Evolutionary conservation across 2,888 invertebrate species (phyloP).

Genomic region (Caenorhabditis wallacei): DNA sequence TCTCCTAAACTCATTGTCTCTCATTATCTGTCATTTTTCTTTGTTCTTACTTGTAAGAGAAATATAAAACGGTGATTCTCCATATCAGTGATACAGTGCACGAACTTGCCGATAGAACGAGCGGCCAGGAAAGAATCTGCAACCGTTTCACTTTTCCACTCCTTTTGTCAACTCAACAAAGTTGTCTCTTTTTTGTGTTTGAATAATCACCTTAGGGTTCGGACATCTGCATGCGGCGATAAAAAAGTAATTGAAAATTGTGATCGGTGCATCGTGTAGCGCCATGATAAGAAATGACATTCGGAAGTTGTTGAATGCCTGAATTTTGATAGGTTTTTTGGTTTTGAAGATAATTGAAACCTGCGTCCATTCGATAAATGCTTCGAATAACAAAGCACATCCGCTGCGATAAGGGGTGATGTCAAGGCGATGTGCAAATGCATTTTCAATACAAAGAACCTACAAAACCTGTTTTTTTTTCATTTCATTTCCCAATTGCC

Average conservation of each 20-base stretch:
- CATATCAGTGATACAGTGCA: conserved; percentile 78
- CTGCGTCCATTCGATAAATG: conserved; percentile 81
- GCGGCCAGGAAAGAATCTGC: conserved; percentile 79
- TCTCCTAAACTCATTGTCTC: conserved; percentile 60
- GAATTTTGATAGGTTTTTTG: not conserved
- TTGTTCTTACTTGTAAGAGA: conserved; percentile 75
- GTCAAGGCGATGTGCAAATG: conserved; percentile 81
- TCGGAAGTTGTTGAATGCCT: conserved; percentile 83
- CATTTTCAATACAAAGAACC: conserved; percentile 83
- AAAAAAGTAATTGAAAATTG: conserved; percentile 82
- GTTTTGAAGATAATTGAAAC: conserved; percentile 28
- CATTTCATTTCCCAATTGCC: not conserved
- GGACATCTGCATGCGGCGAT: conserved; percentile 81
- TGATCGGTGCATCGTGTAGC: conserved; percentile 82
- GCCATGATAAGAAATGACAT: conserved; percentile 82
- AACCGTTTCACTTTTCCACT: conserved; percentile 44
- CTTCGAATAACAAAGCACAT: conserved; percentile 80
- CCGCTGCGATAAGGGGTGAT: conserved; percentile 82
- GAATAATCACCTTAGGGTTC: conserved; percentile 75
- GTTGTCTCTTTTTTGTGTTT: not conserved
- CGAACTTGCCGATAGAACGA: conserved; percentile 77
- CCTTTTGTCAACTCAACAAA: conserved; percentile 20
- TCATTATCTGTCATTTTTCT: not conserved
- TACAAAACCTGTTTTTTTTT: conserved; percentile 44
- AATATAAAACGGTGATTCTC: conserved; percentile 81